phyloP scores from a whole-genome alignment of 2,797 vertebrate species.

The Mastacembelus armatus region DNA sequence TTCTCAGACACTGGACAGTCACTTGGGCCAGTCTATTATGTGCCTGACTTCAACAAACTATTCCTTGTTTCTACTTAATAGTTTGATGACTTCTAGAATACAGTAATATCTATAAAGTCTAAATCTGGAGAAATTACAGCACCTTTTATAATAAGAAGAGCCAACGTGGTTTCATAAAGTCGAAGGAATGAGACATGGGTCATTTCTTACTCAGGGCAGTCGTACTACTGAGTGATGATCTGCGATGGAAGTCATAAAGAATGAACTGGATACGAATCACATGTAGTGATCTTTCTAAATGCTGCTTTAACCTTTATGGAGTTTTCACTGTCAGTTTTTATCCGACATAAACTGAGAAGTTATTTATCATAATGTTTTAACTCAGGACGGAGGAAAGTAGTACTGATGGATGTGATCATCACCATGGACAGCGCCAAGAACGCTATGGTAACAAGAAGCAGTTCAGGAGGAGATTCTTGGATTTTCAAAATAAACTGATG shows the following conservation, averaged over 20 bases:
- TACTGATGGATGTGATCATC: slow-evolving; percentile 29
- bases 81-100: slow-evolving; percentile 6
- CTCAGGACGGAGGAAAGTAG: slow-evolving; percentile 18
- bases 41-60: slow-evolving; percentile 28
- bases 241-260: slow-evolving; percentile 52
- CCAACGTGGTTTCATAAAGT: slow-evolving; percentile 29
- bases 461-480: neutral
- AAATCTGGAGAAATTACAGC: slow-evolving; percentile 6
- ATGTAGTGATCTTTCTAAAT: slow-evolving; percentile 68
- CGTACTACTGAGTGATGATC: slow-evolving; percentile 56
- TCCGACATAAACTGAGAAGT: slow-evolving; percentile 43
- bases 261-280: slow-evolving; percentile 66
- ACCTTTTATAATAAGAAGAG: neutral
- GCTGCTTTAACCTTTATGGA: slow-evolving; percentile 62
- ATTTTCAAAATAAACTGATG: slow-evolving; percentile 26
- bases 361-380: slow-evolving; percentile 22
- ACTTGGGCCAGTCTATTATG: slow-evolving; percentile 52
- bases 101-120: neutral
- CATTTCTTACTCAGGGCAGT: slow-evolving; percentile 43
- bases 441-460: slow-evolving; percentile 2
- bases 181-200: slow-evolving; percentile 45
- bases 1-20: slow-evolving; percentile 48
- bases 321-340: slow-evolving; percentile 55
- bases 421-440: slow-evolving; percentile 36
- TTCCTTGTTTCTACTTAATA: slow-evolving; percentile 16